Evolutionary conservation across 2,888 invertebrate species (phyloP), one percentile per base, ranked within the genome.

Genomic region (Orchesella flavescens): DNA sequence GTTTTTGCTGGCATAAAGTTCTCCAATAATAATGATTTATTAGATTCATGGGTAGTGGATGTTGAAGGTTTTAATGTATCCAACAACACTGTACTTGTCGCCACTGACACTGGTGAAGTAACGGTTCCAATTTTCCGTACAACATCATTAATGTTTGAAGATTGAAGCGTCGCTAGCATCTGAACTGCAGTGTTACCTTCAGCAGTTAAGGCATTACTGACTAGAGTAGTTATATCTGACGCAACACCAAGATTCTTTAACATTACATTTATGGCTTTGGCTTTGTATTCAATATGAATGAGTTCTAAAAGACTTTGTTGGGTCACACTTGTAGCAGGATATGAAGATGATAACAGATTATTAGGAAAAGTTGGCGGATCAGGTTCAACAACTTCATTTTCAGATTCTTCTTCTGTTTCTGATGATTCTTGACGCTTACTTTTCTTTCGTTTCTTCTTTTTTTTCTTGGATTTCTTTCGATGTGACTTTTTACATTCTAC

Each of bases 191-290:
- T 46, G 44, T 43, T 57, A 43, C 61, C 73, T 46, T 46, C 46
- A n/a, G 61, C 46, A 1, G 59, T 24, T n/a, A 75, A 34, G 4
- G 15, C 75, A 13, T 75, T 75, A 21, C 75, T 75, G 1, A 76
- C 76, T 23, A 76, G 15, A 34, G 15, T 55, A 57, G 44, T 76
- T 1, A 76, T 76, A 34, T 76, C 76, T 43, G 53, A 53, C 15
- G 76, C 76, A 12, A 76, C 76, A 1, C 76, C 76, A 9, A 76
- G 66, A 57, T 76, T 53, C 19, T 66, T 65, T 19, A 76, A 19
- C 76, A 76, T 76, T 9, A 76, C 76, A 43, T 76, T 76, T 34
- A 76, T 76, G 15, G 76, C 76, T 66, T 76, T 76, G 34, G 76
- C 66, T 46, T 76, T 76, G n/a, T 76, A 76, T 66, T 76, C 76